Percentiles rank a stretch among this genome's conserved stretches.
Evolutionary conservation across 2,113 vertebrate genomes (phyloP).

Genomic region (Lampris megalopsis): DNA sequence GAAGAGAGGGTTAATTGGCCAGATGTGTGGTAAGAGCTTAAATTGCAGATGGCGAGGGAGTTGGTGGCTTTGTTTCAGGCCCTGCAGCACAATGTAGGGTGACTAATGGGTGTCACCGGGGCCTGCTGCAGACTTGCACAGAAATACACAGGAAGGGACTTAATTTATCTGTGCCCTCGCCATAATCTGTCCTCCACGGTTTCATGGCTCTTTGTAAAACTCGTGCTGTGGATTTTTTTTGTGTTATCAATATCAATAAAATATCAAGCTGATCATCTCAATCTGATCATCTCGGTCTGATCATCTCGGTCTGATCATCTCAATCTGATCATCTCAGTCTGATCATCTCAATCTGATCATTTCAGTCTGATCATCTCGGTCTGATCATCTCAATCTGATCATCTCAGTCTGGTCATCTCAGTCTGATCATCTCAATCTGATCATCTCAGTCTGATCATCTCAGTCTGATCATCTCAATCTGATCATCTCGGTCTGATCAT

Average conservation of each 20-base stretch:
- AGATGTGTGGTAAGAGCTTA: conserved; percentile 36
- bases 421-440: too few species aligned
- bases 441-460: too few species aligned
- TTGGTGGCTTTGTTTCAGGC: conserved; percentile 39
- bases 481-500: too few species aligned
- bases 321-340: too few species aligned
- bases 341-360: too few species aligned
- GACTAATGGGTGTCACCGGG: conserved; percentile 77
- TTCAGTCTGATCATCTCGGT: too few species aligned
- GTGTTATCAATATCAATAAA: neutral
- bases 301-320: neutral
- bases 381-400: too few species aligned
- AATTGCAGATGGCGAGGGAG: conserved; percentile 33
- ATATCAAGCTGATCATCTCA: conserved; percentile 52
- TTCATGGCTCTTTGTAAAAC: conserved; percentile 65
- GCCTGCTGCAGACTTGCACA: conserved; percentile 72
- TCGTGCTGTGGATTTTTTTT: conserved; percentile 47
- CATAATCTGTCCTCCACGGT: conserved; percentile 70
- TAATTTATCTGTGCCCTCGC: conserved; percentile 69
- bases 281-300: conserved; percentile 41
- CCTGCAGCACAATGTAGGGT: conserved; percentile 51
- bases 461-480: too few species aligned
- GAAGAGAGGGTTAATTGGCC: neutral
- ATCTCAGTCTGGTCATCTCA: too few species aligned
- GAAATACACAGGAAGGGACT: conserved; percentile 78